phyloP scores from a whole-genome alignment of 2,797 vertebrate genomes.

The Syndactyla subalaris region DNA sequence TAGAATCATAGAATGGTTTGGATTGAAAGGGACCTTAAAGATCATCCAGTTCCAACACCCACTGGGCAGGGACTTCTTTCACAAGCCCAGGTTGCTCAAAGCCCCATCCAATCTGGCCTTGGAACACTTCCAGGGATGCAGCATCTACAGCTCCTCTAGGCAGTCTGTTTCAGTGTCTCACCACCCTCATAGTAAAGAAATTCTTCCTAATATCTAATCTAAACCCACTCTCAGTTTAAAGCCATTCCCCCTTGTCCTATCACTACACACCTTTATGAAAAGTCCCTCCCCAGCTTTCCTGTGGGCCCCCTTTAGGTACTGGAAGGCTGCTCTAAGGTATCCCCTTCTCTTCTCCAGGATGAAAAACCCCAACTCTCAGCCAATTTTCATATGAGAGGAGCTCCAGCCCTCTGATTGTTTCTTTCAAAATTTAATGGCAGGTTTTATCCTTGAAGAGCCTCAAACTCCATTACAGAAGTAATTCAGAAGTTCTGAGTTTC shows the following conservation, averaged over 20 bases:
- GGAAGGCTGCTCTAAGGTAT: background rate
- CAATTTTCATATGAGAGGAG: background rate
- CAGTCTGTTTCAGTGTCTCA: background rate
- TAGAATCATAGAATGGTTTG: background rate
- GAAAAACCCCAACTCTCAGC: background rate
- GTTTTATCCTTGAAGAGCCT: background rate
- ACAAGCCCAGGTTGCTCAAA: background rate
- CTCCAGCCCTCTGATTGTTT: background rate
- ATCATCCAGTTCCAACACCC: background rate
- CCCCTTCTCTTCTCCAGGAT: background rate
- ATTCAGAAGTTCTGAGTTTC: background rate
- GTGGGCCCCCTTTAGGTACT: no score
- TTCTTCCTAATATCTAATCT: background rate
- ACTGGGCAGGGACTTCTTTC: background rate
- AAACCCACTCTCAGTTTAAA: background rate
- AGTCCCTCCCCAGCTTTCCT: background rate
- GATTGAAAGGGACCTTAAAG: background rate
- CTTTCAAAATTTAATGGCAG: background rate
- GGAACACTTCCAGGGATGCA: background rate
- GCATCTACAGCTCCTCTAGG: background rate
- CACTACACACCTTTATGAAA: background rate
- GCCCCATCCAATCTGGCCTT: background rate
- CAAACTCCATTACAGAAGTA: background rate
- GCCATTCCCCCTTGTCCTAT: background rate
- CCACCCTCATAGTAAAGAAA: background rate